phyloP scores from a whole-genome alignment of 2,797 vertebrate genomes.

The Neosilurus mollespiculum region DNA sequence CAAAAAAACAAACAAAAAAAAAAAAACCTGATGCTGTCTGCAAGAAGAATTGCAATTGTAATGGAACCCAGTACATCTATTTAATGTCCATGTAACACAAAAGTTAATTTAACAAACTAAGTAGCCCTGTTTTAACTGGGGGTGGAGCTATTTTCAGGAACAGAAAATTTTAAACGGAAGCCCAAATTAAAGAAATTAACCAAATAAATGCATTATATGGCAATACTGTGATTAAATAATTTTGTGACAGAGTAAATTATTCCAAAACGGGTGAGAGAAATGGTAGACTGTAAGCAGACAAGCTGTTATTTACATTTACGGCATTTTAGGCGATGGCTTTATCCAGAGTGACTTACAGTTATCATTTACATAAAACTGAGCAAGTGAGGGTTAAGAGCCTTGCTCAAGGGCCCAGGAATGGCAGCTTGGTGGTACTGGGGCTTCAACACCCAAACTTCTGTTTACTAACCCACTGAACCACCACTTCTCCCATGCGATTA shows the following conservation, averaged over 20 bases:
- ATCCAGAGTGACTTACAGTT: too few species aligned
- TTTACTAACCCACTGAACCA: too few species aligned
- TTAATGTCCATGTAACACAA: not conserved
- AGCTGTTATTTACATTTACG: not conserved
- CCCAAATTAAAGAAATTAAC: not conserved
- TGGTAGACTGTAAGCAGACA: not conserved
- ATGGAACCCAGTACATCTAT: not conserved
- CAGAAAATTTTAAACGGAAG: not conserved
- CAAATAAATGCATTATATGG: not conserved
- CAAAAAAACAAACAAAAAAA: too few species aligned
- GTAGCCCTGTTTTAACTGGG: not conserved
- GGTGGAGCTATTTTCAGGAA: not conserved
- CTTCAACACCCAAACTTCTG: too few species aligned
- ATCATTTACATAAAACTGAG: too few species aligned
- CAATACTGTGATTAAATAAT: not conserved
- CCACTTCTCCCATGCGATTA: too few species aligned
- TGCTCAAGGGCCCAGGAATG: too few species aligned
- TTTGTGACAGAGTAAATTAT: not conserved
- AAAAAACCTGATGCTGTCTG: too few species aligned
- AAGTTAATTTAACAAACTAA: not conserved
- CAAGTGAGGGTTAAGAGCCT: too few species aligned
- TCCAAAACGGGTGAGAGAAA: not conserved
- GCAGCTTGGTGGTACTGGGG: too few species aligned
- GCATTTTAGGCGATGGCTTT: too few species aligned
- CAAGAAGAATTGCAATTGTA: not conserved